phyloP scores from a whole-genome alignment of 2,113 vertebrate species.

The Felis chaus region DNA sequence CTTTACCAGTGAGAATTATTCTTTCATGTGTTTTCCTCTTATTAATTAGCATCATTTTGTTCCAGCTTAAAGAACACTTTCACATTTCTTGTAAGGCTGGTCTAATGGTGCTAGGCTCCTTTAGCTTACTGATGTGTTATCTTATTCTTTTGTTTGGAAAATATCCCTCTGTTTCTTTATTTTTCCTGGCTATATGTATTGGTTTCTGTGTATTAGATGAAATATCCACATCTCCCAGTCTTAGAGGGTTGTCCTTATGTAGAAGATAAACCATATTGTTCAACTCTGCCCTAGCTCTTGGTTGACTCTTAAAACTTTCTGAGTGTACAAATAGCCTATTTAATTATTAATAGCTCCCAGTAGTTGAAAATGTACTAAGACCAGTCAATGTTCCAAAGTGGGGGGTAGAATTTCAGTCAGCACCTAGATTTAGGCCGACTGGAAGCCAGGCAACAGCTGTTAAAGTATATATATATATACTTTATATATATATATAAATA shows the following conservation, averaged over 20 bases:
- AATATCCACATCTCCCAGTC: neutral
- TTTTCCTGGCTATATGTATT: neutral
- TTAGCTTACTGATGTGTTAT: neutral
- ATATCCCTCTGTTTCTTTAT: neutral
- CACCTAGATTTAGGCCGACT: neutral
- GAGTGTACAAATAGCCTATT: neutral
- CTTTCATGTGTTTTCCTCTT: neutral
- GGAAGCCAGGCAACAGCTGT: neutral
- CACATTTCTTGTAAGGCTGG: neutral
- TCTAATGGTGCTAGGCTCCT: neutral
- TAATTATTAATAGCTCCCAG: neutral
- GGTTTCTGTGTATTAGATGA: neutral
- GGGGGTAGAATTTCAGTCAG: neutral
- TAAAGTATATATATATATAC: neutral
- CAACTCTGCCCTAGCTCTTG: neutral
- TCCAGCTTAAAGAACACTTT: neutral
- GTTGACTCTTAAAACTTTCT: neutral
- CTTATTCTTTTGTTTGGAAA: neutral
- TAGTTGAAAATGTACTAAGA: neutral
- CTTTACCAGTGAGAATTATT: neutral
- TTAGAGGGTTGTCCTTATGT: neutral
- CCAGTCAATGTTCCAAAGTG: neutral
- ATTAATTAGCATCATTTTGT: neutral
- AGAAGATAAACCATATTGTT: neutral
- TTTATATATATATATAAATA: neutral